Percentiles rank a stretch among this genome's conserved stretches.
Evolutionary conservation across 2,797 vertebrate species (phyloP).

Genomic region (Borostomias antarcticus): DNA sequence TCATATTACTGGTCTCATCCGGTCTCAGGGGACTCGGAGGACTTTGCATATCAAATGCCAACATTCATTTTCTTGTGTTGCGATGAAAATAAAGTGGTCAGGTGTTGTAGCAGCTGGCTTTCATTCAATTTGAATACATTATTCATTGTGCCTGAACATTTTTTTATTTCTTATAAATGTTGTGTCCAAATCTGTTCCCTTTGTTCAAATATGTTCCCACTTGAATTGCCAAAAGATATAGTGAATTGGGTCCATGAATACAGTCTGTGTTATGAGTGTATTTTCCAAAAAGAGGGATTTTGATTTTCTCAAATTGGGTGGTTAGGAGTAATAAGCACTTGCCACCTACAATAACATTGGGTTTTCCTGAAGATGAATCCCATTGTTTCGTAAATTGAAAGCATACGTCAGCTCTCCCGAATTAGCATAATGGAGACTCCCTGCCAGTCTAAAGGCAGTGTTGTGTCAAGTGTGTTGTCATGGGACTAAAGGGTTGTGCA

Average conservation of each 20-base stretch:
- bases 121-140: slow-evolving; percentile 37
- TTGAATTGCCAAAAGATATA: not conserved
- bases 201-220: not conserved
- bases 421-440: no score
- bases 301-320: not conserved
- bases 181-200: not conserved
- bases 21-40: slow-evolving; percentile 37
- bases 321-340: not conserved
- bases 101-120: slow-evolving; percentile 37
- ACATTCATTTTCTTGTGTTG: slow-evolving; percentile 56
- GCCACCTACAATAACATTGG: not conserved
- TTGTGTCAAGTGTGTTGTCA: no score
- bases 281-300: not conserved
- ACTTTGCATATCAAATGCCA: slow-evolving; percentile 52
- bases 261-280: not conserved
- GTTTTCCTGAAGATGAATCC: not conserved
- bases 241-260: not conserved
- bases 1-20: slow-evolving; percentile 49
- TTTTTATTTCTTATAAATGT: slow-evolving; percentile 5
- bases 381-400: no score
- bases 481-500: no score
- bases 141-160: not conserved
- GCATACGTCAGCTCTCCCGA: no score
- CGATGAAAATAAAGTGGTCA: slow-evolving; percentile 53
- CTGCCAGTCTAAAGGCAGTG: no score